phyloP scores from a whole-genome alignment of 64 coral and sea anemone genomes.

The Porites australiensis region DNA sequence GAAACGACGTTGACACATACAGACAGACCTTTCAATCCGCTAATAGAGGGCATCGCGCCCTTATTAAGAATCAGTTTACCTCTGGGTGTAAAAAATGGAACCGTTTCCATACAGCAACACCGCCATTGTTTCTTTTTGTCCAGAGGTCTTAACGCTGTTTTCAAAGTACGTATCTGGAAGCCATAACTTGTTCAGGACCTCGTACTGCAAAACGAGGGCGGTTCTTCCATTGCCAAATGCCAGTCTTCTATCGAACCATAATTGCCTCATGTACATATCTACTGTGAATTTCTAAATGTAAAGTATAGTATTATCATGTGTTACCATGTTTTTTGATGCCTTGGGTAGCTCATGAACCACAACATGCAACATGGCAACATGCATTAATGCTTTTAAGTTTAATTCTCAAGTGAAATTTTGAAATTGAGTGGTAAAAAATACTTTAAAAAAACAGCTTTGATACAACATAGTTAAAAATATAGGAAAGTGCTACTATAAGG shows the following conservation, averaged over 20 bases:
- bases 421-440: no score
- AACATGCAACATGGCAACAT: no score
- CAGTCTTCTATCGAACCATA: slow-evolving; percentile 3
- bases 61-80: background rate
- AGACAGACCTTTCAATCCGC: no score
- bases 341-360: no score
- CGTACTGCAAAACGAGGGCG: background rate
- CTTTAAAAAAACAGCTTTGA: no score
- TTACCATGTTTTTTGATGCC: no score
- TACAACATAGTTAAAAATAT: no score
- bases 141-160: slow-evolving; percentile 8
- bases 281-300: background rate
- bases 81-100: slow-evolving; percentile 31
- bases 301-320: no score
- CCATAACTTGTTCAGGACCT: background rate
- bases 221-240: background rate
- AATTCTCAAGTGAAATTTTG: no score
- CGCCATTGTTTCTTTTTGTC: background rate
- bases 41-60: background rate
- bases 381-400: no score
- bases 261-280: slow-evolving; percentile 18
- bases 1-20: no score
- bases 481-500: no score
- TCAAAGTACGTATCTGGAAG: slow-evolving; percentile 33
- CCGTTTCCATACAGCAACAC: slow-evolving; percentile 23